These are phyloP conservation scores for Choristoneura fumiferana DNA, from an alignment of 1,140 invertebrate species.

Conservation along the genomic window DNA sequence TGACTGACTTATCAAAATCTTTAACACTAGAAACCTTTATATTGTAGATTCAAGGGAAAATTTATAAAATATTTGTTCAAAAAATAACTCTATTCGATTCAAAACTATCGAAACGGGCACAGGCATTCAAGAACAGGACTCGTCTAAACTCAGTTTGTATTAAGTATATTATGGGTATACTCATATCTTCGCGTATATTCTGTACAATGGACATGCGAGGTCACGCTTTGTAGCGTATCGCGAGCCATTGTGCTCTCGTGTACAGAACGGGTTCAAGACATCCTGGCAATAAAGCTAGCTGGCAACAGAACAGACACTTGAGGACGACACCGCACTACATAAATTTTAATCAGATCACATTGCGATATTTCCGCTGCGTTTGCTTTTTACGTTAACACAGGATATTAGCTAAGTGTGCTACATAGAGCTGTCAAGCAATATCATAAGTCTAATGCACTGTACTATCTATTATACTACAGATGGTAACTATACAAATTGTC, in stretches of 20 bases:
- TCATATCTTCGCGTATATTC: slow-evolving; percentile 29
- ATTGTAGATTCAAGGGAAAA: no score
- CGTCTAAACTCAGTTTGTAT: not conserved
- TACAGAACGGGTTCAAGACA: slow-evolving; percentile 49
- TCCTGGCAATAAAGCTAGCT: slow-evolving; percentile 38
- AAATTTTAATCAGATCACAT: slow-evolving; percentile 12
- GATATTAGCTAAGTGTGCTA: no score
- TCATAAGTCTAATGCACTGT: not conserved
- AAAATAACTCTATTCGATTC: no score
- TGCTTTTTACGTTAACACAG: not conserved
- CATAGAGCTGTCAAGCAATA: no score
- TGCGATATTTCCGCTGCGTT: not conserved
- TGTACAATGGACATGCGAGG: slow-evolving; percentile 49
- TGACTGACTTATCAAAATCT: no score
- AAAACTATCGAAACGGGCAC: not conserved
- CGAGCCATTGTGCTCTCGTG: slow-evolving; percentile 50
- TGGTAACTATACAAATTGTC: not conserved
- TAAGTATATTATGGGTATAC: no score
- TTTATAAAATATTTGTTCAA: no score
- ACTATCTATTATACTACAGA: not conserved
- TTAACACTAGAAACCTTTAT: no score
- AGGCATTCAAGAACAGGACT: not conserved
- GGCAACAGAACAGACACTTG: slow-evolving; percentile 23
- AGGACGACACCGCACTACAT: not conserved
- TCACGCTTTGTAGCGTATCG: slow-evolving; percentile 41